A percentile compares a stretch with the other conserved stretches of the same genome.
Conservation (phyloP, 2,113 vertebrate species). For the Vireo altiloquus region DNA sequence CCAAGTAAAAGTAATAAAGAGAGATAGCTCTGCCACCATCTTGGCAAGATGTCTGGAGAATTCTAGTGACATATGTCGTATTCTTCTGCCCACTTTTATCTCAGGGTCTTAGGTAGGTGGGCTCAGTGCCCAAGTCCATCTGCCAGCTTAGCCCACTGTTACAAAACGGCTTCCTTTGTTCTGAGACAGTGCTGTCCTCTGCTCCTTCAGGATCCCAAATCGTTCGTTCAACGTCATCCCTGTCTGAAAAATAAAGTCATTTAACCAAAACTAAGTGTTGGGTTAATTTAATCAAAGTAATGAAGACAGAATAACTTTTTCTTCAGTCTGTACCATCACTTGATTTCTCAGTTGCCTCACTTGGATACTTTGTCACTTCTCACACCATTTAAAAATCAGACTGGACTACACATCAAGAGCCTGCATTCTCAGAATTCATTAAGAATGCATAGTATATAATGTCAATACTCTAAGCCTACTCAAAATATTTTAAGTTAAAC, state of each 20-base stretch:
- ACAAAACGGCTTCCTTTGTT: slow-evolving; percentile 90
- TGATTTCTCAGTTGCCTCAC: neutral
- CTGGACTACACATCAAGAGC: neutral
- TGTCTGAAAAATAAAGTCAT: slow-evolving; percentile 74
- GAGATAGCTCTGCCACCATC: slow-evolving; percentile 60
- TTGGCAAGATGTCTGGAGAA: slow-evolving; percentile 62
- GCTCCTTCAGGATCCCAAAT: slow-evolving; percentile 93
- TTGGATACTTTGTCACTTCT: neutral
- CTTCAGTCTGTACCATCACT: neutral
- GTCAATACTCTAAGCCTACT: neutral
- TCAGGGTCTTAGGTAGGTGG: slow-evolving; percentile 29
- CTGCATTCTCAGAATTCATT: neutral
- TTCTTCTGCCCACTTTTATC: slow-evolving; percentile 44
- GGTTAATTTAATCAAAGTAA: neutral
- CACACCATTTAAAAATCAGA: neutral
- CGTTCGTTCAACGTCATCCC: slow-evolving; percentile 93
- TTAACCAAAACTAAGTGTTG: neutral
- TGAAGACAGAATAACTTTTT: neutral
- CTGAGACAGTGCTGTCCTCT: slow-evolving; percentile 76
- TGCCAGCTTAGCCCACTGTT: slow-evolving; percentile 79
- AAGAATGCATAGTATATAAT: neutral
- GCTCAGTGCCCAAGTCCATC: slow-evolving; percentile 18
- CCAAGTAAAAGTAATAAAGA: slow-evolving; percentile 61
- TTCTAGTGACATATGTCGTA: slow-evolving; percentile 43
- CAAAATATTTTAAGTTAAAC: neutral